Evolutionary conservation across 2,113 vertebrate genomes (phyloP), one percentile per base, ranked within the genome.

Genomic region (Centrocercus urophasianus): DNA sequence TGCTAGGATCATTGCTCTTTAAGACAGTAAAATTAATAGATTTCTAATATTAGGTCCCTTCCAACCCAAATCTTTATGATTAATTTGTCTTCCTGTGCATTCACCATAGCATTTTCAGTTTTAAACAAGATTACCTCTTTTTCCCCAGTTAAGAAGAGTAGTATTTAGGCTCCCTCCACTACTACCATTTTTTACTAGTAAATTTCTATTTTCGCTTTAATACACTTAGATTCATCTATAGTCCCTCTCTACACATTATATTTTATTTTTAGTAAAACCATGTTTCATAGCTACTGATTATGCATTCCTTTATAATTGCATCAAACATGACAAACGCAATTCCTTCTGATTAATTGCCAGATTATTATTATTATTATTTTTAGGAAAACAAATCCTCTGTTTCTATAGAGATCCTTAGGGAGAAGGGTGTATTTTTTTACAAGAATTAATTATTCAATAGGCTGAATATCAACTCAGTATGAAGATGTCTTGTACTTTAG

Each of bases 221-320:
- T 28, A 25, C 11, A 48, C 61, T 80, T 89, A 65, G 36, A 48
- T 84, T 82, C 20, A 59, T 25, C n/a, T 84, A 13, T 73, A 45
- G 17, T 57, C 38, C 36, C n/a, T 82, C 54, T 92, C 38, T 65
- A 43, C 24, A 42, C 1, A 0, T 30, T 74, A 13, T 34, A 42
- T 76, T 90, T 93, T 74, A 63, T 76, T 93, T 95, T 89, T 87
- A 94, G 86, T 78, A 43, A 89, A 76, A 45, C 21, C 9, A 66
- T 65, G 64, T 82, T 89, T 93, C 27, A 70, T 75, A 6, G 8
- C 57, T 90, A 65, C 81, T 93, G 84, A 92, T 86, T 28, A 67
- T 59, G 42, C 66, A 78, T 89, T 82, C 36, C 15, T 40, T 24
- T 89, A 42, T 76, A 89, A 69, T 36, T 92, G 61, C 45, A 72